Evolutionary conservation across 2,113 vertebrate species (phyloP), one percentile per base, ranked within the genome.

Genomic region (Trichomycterus rosablanca): DNA sequence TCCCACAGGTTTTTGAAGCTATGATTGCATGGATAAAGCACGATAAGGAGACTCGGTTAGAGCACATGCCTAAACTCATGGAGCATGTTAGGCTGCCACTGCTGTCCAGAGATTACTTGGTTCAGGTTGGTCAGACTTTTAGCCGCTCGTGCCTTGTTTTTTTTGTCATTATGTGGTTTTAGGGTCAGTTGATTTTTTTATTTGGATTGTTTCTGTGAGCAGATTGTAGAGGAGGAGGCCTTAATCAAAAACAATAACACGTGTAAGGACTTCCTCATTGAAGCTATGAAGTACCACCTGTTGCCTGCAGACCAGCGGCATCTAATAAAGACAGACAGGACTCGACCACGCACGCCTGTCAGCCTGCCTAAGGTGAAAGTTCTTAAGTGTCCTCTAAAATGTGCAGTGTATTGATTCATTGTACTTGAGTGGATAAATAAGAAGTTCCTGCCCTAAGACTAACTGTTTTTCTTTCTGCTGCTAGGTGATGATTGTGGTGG

Each of bases 211-310:
- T 39, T 63, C 10, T 24, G 20, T 20, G 24, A 35, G 37, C 74
- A 98, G 95, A 96, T 92, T 3, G 95, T 95, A 1, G 95, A 98
- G 78, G 92, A 97, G 83, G 95, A 98, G 74, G 89, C 92, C 73
- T 83, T 98, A 74, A 95, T 98, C 75, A 98, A 97, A 82, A 97
- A 98, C 85, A 98, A 97, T 86, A 97, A 90, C 81, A 96, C 92
- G 10, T 98, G 95, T 79, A 98, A 98, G 72, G 94, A 98, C 66
- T 98, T 97, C 61, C 93, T 98, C 54, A 97, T 97, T 0, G 95
- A 98, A 74, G 95, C 95, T 6, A 96, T 98, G 93, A 98, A 98
- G 78, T 97, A 97, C 37, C 94, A 98, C 74, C 88, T 98, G 66
- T 89, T 98, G 68, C 93, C 95, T n/a, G 84, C 91, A 52, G 94